Percentiles rank a stretch among this genome's conserved stretches.
Conservation (phyloP, 2,888 invertebrate genomes). For the Aradus depressus region DNA sequence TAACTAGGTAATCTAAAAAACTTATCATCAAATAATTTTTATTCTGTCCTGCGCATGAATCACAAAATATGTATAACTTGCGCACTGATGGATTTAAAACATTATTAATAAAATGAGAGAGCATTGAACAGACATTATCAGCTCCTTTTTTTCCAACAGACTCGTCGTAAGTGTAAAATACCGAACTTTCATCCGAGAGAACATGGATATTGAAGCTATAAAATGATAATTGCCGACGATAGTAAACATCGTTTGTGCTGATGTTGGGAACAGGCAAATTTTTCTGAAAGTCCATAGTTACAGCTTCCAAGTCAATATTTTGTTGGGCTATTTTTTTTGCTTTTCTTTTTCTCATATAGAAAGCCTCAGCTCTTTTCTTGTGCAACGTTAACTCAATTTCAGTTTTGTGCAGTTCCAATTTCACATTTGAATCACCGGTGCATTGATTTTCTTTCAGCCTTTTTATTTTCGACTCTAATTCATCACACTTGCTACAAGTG, state of each 20-base stretch:
- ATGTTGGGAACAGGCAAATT: constrained; percentile 23
- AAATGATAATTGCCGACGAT: constrained; percentile 12
- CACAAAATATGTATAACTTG: too few relatives aligned
- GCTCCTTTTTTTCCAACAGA: constrained; percentile 16
- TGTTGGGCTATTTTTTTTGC: not conserved
- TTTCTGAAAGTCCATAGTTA: constrained; percentile 24
- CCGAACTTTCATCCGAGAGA: constrained; percentile 8
- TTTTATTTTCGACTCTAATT: constrained; percentile 5
- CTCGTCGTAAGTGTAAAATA: constrained; percentile 21
- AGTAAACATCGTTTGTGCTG: constrained; percentile 24
- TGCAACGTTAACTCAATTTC: not conserved
- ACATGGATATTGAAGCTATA: constrained; percentile 20
- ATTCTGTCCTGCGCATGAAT: constrained; percentile 20
- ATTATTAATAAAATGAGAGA: constrained; percentile 10
- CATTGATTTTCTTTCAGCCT: too few relatives aligned
- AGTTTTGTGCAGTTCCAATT: too few relatives aligned
- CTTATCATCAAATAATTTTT: constrained; percentile 22
- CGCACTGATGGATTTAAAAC: too few relatives aligned
- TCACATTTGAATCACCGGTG: too few relatives aligned
- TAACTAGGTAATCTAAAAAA: constrained; percentile 18
- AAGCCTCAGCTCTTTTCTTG: not conserved
- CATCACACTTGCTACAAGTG: constrained; percentile 21
- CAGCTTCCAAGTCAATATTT: not conserved
- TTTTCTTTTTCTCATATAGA: not conserved
- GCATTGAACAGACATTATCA: constrained; percentile 22